A percentile compares a stretch with the other conserved stretches of the same genome.
Conservation (phyloP, 2,113 vertebrate genomes). For the Tyto alba region DNA sequence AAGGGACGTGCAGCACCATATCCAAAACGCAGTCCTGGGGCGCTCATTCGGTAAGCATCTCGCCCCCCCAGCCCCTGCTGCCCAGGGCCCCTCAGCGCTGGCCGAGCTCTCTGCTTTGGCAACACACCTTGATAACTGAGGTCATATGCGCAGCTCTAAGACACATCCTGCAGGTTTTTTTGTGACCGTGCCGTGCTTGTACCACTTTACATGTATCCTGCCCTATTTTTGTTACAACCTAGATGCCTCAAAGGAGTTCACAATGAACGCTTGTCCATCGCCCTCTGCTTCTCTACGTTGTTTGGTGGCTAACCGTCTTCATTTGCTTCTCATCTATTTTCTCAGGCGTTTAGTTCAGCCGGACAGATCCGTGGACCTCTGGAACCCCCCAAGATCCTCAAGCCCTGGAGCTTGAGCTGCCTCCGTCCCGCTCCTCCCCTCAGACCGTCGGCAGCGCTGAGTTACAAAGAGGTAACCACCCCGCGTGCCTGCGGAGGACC, state of each 20-base stretch:
- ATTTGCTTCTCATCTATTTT: conserved; percentile 71
- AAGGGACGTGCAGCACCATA: conserved; percentile 78
- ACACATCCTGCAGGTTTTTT: neutral
- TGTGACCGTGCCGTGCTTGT: neutral
- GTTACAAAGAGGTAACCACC: conserved; percentile 94
- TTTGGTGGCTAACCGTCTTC: conserved; percentile 6
- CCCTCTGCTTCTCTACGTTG: neutral
- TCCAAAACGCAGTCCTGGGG: conserved; percentile 76
- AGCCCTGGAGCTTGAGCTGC: conserved; percentile 97
- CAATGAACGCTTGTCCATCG: neutral
- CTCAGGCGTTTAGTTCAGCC: conserved; percentile 76
- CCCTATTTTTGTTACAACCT: neutral
- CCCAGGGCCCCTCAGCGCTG: neutral
- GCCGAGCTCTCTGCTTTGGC: neutral
- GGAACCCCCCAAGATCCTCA: conserved; percentile 91
- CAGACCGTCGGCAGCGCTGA: conserved; percentile 90
- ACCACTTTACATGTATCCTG: neutral
- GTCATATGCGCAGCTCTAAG: neutral
- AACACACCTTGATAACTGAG: neutral
- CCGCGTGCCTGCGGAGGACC: neutral
- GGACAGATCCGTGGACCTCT: conserved; percentile 82
- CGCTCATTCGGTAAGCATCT: conserved; percentile 64
- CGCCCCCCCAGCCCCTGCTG: neutral
- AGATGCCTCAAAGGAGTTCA: neutral
- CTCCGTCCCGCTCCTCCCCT: conserved; percentile 95